phyloP scores from a whole-genome alignment of 2,113 vertebrate species.

The Oostethus manadensis region DNA sequence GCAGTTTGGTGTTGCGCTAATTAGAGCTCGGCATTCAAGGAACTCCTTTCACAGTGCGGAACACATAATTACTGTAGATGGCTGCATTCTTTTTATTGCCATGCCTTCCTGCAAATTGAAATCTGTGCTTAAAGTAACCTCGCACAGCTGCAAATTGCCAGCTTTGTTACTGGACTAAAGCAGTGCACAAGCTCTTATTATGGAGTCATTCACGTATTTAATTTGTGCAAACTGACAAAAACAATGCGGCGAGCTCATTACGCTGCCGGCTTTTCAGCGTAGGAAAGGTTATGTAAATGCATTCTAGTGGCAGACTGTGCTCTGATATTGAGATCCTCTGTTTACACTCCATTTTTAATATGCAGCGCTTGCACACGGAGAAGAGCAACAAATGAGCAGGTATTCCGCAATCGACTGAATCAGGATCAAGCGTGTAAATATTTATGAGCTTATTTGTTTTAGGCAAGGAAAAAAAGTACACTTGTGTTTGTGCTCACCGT shows the following conservation, averaged over 20 bases:
- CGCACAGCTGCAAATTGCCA: constrained; percentile 35
- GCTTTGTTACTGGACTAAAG: constrained; percentile 50
- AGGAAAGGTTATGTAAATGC: constrained; percentile 37
- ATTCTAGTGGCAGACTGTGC: constrained; percentile 20
- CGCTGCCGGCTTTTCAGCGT: constrained; percentile 21
- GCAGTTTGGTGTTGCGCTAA: constrained; percentile 15
- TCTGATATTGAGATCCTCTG: constrained; percentile 25
- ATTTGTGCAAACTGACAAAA: constrained; percentile 52
- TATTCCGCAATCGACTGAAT: constrained; percentile 3
- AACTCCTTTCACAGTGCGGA: constrained; percentile 18
- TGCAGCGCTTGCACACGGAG: background rate
- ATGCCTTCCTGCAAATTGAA: constrained; percentile 50
- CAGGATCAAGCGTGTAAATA: background rate
- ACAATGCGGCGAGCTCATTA: constrained; percentile 52
- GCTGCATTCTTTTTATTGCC: constrained; percentile 39
- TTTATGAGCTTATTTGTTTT: background rate
- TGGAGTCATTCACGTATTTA: constrained; percentile 39
- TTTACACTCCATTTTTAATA: constrained; percentile 11
- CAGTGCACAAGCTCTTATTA: constrained; percentile 51
- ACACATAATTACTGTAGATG: constrained; percentile 33
- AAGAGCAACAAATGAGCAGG: background rate
- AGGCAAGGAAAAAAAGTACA: background rate
- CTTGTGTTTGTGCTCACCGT: background rate
- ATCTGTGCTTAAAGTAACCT: constrained; percentile 39
- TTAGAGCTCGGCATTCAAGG: constrained; percentile 27